These are phyloP conservation scores for Lycophotia porphyrea DNA, from an alignment of 2,888 invertebrate species.

Conservation along the genomic window DNA sequence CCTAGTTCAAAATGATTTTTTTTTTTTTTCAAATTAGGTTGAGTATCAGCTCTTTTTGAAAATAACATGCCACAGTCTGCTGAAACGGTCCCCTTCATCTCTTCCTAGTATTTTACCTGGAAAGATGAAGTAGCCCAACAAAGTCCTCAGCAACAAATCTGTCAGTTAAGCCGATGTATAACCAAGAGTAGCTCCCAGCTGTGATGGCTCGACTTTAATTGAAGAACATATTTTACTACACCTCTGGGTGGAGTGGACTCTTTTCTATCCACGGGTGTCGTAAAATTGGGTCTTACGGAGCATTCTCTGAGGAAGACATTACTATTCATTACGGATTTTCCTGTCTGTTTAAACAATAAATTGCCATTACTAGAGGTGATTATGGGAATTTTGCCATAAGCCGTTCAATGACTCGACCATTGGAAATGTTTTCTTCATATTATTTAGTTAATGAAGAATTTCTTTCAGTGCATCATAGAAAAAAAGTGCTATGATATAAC, in stretches of 20 bases:
- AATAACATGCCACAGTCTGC: not conserved
- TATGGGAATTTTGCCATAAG: slow-evolving; percentile 6
- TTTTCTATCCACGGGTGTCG: slow-evolving; percentile 1
- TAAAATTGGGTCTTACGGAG: slow-evolving; percentile 11
- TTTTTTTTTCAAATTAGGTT: not conserved
- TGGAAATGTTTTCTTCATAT: not conserved
- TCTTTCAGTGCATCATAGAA: not conserved
- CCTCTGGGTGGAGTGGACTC: not conserved
- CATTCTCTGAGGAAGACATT: slow-evolving; percentile 17
- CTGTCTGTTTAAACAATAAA: slow-evolving; percentile 27
- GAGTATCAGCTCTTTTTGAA: not conserved
- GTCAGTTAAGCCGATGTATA: not conserved
- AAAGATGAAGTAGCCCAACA: not conserved
- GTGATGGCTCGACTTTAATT: not conserved
- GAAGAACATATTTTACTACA: slow-evolving; percentile 7
- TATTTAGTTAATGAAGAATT: not conserved
- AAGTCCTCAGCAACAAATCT: not conserved
- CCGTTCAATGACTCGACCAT: not conserved
- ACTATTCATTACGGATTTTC: slow-evolving; percentile 29
- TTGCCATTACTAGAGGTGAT: slow-evolving; percentile 18
- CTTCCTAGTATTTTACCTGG: not conserved
- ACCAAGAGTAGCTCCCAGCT: not conserved
- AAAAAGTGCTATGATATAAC: no score
- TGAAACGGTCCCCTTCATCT: not conserved
- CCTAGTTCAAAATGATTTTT: not conserved